Conservation (phyloP, 1,140 invertebrate species). For the Radopholus similis region DNA sequence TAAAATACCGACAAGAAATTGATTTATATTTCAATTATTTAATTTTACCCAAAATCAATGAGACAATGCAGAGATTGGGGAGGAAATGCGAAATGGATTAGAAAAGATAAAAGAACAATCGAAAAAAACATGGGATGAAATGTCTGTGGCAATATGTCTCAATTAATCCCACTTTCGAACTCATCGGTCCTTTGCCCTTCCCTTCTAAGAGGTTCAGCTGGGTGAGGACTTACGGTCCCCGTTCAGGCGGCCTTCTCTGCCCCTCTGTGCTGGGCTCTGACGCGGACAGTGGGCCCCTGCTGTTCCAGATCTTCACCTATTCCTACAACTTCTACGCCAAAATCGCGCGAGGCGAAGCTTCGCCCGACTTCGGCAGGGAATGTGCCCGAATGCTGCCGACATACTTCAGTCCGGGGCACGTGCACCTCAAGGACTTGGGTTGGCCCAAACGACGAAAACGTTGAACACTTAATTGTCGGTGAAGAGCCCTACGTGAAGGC, state of each 20-base stretch:
- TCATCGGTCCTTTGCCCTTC: no score
- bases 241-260: background rate
- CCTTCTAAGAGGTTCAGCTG: no score
- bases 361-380: background rate
- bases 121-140: no score
- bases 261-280: background rate
- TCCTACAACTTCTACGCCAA: background rate
- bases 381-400: background rate
- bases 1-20: background rate
- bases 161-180: no score
- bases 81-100: no score
- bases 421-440: background rate
- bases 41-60: background rate
- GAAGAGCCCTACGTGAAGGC: background rate
- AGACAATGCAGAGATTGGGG: background rate
- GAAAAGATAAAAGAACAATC: no score
- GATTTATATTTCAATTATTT: background rate
- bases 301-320: background rate
- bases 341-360: background rate
- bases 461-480: background rate
- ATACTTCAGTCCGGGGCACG: background rate
- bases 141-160: no score
- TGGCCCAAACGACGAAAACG: background rate
- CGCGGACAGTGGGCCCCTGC: background rate
- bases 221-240: no score